phyloP scores from a whole-genome alignment of 2,797 vertebrate species.

The Triplophysa yarkandensis region DNA sequence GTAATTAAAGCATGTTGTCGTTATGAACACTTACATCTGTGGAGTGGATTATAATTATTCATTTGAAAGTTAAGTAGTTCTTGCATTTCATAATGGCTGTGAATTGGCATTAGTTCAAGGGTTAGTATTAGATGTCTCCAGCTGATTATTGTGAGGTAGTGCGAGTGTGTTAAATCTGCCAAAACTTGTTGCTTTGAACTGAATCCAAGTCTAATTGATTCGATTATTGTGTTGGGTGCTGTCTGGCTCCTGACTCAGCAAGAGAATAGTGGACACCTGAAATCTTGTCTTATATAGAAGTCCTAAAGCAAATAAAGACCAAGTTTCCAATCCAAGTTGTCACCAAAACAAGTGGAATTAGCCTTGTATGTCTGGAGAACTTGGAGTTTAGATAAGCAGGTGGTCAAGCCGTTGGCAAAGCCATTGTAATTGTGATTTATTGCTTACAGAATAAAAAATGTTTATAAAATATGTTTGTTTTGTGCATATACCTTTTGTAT shows the following conservation, averaged over 20 bases:
- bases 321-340: too few relatives aligned
- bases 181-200: slow-evolving; percentile 51
- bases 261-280: slow-evolving; percentile 37
- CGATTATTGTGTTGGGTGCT: slow-evolving; percentile 60
- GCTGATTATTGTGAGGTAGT: slow-evolving; percentile 29
- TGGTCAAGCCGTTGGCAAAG: neutral
- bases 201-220: slow-evolving; percentile 68
- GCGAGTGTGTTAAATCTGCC: slow-evolving; percentile 33
- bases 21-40: neutral
- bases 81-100: neutral
- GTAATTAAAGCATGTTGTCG: slow-evolving; percentile 25
- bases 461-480: too few relatives aligned
- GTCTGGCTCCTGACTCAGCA: slow-evolving; percentile 35
- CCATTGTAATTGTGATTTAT: neutral
- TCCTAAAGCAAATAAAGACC: neutral
- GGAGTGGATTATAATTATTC: slow-evolving; percentile 15
- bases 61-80: slow-evolving; percentile 4
- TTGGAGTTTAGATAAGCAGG: neutral
- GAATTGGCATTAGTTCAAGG: slow-evolving; percentile 20
- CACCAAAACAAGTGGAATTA: too few relatives aligned
- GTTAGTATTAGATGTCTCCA: slow-evolving; percentile 20
- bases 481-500: too few relatives aligned
- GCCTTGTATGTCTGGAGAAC: too few relatives aligned
- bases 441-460: too few relatives aligned
- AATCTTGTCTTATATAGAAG: neutral